Evolutionary conservation across 2,888 invertebrate genomes (phyloP).

Genomic region (Acanthosoma haemorrhoidale): DNA sequence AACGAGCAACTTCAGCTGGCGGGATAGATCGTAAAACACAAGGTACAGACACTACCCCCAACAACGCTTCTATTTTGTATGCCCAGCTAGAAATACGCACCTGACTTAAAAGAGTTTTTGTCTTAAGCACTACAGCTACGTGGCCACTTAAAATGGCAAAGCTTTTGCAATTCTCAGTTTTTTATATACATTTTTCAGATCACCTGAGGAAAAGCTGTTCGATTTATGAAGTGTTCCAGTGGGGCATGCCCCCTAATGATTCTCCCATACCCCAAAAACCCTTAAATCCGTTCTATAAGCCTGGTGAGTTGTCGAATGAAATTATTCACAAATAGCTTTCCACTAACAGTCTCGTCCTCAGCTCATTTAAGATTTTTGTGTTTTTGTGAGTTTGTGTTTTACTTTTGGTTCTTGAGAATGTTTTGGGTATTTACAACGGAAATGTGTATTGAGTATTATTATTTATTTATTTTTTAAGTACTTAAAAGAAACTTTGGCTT

Average conservation of each 20-base stretch:
- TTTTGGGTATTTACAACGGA: constrained; percentile 13
- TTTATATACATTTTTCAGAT: constrained; percentile 50
- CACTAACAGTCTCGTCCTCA: constrained; percentile 24
- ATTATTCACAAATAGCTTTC: constrained; percentile 14
- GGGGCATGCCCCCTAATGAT: constrained; percentile 51
- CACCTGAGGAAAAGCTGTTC: constrained; percentile 59
- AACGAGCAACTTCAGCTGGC: constrained; percentile 68
- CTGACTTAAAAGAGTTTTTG: too few species aligned
- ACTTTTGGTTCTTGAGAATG: constrained; percentile 16
- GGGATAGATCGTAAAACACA: constrained; percentile 57
- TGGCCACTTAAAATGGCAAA: constrained; percentile 7
- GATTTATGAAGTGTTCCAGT: constrained; percentile 69
- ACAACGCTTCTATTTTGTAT: not conserved
- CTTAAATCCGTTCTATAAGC: constrained; percentile 36
- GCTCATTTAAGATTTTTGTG: constrained; percentile 10
- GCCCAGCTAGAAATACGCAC: too few species aligned
- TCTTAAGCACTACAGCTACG: not conserved
- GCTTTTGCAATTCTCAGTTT: not conserved
- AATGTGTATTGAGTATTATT: not conserved
- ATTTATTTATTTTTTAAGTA: not conserved
- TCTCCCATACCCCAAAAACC: constrained; percentile 43
- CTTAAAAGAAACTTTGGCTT: too few species aligned
- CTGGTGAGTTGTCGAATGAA: constrained; percentile 45
- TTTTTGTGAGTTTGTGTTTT: constrained; percentile 22
- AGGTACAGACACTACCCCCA: constrained; percentile 4